Evolutionary conservation across 2,888 invertebrate genomes (phyloP).

Genomic region (Philhelius pedissequus): DNA sequence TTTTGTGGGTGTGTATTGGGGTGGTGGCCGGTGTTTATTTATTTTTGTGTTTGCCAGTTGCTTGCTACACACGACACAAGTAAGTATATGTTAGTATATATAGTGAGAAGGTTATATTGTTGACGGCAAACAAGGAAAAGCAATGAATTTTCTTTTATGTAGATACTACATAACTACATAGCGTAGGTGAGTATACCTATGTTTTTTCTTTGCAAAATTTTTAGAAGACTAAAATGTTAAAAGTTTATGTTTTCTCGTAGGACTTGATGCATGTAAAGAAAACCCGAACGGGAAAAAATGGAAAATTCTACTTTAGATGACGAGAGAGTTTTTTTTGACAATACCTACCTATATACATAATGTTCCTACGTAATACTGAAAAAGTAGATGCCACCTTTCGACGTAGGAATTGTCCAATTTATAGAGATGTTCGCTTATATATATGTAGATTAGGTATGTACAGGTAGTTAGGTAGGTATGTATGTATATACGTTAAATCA

Average conservation of each 20-base stretch:
- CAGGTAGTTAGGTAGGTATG: too few relatives aligned
- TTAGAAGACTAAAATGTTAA: slow-evolving; percentile 13
- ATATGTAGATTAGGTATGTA: too few relatives aligned
- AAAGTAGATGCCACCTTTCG: neutral
- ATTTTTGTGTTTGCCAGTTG: neutral
- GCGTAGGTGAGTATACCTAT: too few relatives aligned
- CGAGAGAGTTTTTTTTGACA: slow-evolving; percentile 27
- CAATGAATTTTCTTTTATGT: neutral
- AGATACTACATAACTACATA: too few relatives aligned
- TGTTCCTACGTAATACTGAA: too few relatives aligned
- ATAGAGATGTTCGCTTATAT: too few relatives aligned
- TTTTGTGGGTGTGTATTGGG: slow-evolving; percentile 67
- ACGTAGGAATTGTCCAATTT: slow-evolving; percentile 5
- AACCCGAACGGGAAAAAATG: slow-evolving; percentile 27
- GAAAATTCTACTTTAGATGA: slow-evolving; percentile 38
- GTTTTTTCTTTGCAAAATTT: slow-evolving; percentile 13
- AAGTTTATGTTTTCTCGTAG: slow-evolving; percentile 43
- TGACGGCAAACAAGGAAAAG: slow-evolving; percentile 17
- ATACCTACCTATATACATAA: neutral
- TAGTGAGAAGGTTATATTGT: slow-evolving; percentile 10
- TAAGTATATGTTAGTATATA: slow-evolving; percentile 8
- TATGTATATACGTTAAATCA: neutral
- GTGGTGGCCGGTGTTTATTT: slow-evolving; percentile 58
- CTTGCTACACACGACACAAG: neutral
- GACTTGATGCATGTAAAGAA: neutral